Evolutionary conservation across 2,113 vertebrate genomes (phyloP), one percentile per base, ranked within the genome.

Genomic region (Zosterops hypoxanthus): DNA sequence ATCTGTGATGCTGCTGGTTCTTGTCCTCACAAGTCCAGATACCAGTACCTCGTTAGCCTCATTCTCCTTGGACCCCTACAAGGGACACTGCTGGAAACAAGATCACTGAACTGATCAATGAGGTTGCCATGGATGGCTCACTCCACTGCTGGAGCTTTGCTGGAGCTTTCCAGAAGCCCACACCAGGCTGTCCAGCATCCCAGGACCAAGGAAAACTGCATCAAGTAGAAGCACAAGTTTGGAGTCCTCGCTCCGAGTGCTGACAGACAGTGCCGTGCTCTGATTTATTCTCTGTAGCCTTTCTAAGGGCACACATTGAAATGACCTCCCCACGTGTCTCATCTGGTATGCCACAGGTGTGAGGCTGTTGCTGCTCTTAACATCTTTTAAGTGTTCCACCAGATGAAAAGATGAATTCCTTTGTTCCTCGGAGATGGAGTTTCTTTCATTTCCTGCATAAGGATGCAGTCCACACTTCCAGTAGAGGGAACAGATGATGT

Each of bases 381-480:
- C 92, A 64, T 94, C 94, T 95, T 95, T 95, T 95, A 94, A 96
- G 69, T 92, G 86, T 86, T 96, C 72, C 72, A 75, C 72, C 93
- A 97, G 93, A 96, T 95, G 94, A 97, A 94, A 92, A 95, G 88
- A 88, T 77, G n/a, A 95, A 94, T 95, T 97, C 61, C 90, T 97
- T 97, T 96, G 96, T 97, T 96, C 95, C 88, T 92, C 1, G 0
- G 82, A 95, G 90, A 93, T 92, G 90, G 57, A 60, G 92, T 95
- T 96, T 96, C 92, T 95, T 96, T 96, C 68, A 96, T 97, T 97
- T 97, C 96, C 95, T 96, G 95, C 57, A 36, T 72, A 86, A 96
- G 92, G 90, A 94, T 96, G 95, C 82, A 93, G 95, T 81, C 90
- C 90, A 94, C 76, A 88, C 90, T 93, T 90, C 52, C 61, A 83